Percentiles rank a stretch among this genome's conserved stretches.
Conservation (phyloP, 2,888 invertebrate genomes). For the Polydrusus cervinus region DNA sequence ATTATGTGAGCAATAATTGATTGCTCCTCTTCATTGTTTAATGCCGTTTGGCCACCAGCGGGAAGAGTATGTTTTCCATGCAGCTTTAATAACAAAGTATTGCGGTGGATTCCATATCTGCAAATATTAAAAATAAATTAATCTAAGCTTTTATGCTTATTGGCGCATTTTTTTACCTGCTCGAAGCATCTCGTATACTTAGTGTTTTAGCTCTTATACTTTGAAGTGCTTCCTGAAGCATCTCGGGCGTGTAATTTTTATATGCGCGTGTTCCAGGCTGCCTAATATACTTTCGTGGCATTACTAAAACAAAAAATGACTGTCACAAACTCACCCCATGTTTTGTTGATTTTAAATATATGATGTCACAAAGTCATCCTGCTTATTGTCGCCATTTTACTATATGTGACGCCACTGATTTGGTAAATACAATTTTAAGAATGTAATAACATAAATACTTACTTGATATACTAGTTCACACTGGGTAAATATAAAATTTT, state of each 20-base stretch:
- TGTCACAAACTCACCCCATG: constrained; percentile 1
- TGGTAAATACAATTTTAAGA: constrained; percentile 6
- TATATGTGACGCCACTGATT: constrained; percentile 8
- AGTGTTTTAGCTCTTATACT: constrained; percentile 21
- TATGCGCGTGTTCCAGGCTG: constrained; percentile 1
- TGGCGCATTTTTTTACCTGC: constrained; percentile 14
- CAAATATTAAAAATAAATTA: constrained; percentile 19
- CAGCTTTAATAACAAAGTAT: not conserved
- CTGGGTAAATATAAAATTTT: not conserved
- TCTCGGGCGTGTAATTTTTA: constrained; percentile 1
- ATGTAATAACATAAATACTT: not conserved
- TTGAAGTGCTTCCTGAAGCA: constrained; percentile 15
- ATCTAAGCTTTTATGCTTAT: constrained; percentile 18
- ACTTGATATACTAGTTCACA: not conserved
- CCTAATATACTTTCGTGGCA: not conserved
- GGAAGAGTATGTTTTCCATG: not conserved
- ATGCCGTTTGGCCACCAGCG: constrained; percentile 33
- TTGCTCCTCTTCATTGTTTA: constrained; percentile 10
- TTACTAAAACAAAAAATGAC: constrained; percentile 1
- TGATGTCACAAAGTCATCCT: constrained; percentile 3
- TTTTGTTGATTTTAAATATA: not conserved
- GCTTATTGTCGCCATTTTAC: not conserved
- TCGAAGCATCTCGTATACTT: constrained; percentile 11
- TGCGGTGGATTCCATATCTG: constrained; percentile 24
- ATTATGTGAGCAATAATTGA: constrained; percentile 27